phyloP scores from a whole-genome alignment of 2,888 invertebrate species.

The Ochlodes sylvanus region DNA sequence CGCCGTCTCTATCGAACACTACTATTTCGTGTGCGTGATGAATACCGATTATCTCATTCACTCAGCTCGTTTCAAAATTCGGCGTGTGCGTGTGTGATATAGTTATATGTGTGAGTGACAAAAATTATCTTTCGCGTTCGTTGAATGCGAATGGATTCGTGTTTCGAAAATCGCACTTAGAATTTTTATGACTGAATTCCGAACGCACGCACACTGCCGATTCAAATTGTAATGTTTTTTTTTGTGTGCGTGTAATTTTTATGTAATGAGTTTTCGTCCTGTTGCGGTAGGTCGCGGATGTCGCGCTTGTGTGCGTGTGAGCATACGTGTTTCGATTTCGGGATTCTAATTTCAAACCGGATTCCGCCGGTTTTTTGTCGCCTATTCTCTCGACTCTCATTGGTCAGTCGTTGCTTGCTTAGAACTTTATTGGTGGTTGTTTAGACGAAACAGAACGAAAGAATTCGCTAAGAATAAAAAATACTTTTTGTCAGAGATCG shows the following conservation, averaged over 20 bases:
- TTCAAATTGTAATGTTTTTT: slow-evolving; percentile 49
- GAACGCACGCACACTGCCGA: slow-evolving; percentile 44
- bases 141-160: slow-evolving; percentile 63
- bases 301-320: slow-evolving; percentile 49
- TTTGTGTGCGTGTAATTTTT: slow-evolving; percentile 50
- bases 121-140: slow-evolving; percentile 72
- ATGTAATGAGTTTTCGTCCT: slow-evolving; percentile 55
- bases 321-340: slow-evolving; percentile 66
- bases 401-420: slow-evolving; percentile 42
- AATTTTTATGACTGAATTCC: slow-evolving; percentile 68
- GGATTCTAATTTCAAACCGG: slow-evolving; percentile 70
- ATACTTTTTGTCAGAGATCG: slow-evolving; percentile 22
- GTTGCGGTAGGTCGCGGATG: slow-evolving; percentile 73
- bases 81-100: slow-evolving; percentile 56
- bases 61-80: slow-evolving; percentile 71
- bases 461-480: slow-evolving; percentile 22
- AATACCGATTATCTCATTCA: slow-evolving; percentile 80
- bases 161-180: slow-evolving; percentile 66
- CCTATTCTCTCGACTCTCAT: slow-evolving; percentile 45
- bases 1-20: slow-evolving; percentile 64
- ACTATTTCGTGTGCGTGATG: slow-evolving; percentile 79
- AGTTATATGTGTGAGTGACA: slow-evolving; percentile 65
- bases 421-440: slow-evolving; percentile 38
- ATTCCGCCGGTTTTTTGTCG: slow-evolving; percentile 55
- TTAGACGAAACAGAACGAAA: slow-evolving; percentile 35